A percentile compares a stretch with the other conserved stretches of the same genome.
phyloP scores from a whole-genome alignment of 2,888 invertebrate species.

The Campaea margaritaria region DNA sequence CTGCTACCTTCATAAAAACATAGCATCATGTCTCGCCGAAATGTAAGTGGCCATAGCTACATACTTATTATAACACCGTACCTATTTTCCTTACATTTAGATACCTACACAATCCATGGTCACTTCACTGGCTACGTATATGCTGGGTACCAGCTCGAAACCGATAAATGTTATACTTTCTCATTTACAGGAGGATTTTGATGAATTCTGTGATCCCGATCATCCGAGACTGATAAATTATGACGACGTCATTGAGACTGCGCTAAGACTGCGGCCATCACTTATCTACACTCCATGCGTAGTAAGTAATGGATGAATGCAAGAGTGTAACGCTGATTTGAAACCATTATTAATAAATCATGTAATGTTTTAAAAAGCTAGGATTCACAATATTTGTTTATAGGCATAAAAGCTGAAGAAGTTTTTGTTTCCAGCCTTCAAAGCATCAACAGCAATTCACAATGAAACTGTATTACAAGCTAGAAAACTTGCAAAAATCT shows the following conservation, averaged over 20 bases:
- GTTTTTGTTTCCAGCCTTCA: slow-evolving; percentile 59
- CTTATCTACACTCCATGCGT: slow-evolving; percentile 61
- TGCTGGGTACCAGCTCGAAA: neutral
- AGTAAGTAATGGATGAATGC: slow-evolving; percentile 33
- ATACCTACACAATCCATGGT: neutral
- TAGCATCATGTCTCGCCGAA: slow-evolving; percentile 51
- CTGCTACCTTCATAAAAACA: neutral
- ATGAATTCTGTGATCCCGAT: slow-evolving; percentile 73
- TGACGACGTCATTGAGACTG: slow-evolving; percentile 62
- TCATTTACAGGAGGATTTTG: slow-evolving; percentile 69
- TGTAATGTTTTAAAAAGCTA: too few relatives aligned
- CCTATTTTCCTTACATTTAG: too few relatives aligned
- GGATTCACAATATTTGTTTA: too few relatives aligned
- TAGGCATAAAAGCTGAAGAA: neutral
- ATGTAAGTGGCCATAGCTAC: slow-evolving; percentile 44
- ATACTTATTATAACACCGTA: too few relatives aligned
- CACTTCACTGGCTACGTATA: too few relatives aligned
- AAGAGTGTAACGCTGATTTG: neutral
- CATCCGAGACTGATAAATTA: slow-evolving; percentile 63
- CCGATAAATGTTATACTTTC: neutral
- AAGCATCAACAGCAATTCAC: slow-evolving; percentile 61
- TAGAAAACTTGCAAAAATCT: slow-evolving; percentile 60
- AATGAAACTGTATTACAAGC: slow-evolving; percentile 60
- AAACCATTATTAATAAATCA: too few relatives aligned
- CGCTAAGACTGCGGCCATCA: slow-evolving; percentile 48